Evolutionary conservation across 1,140 invertebrate species (phyloP).

Genomic region (Stegodyphus dumicola): DNA sequence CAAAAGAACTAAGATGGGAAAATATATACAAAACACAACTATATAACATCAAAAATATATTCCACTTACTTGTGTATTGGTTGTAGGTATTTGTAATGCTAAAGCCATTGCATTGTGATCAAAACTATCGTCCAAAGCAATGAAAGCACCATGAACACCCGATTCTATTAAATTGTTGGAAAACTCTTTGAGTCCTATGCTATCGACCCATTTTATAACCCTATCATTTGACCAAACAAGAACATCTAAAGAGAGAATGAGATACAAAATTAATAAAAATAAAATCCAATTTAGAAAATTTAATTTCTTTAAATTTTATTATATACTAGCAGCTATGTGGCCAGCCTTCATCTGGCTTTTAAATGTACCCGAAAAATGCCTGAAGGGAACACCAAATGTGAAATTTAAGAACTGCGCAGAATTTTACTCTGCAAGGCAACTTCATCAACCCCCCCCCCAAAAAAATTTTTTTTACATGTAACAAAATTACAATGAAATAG

Average conservation of each 20-base stretch:
- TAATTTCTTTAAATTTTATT: not conserved
- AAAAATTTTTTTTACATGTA: too few relatives aligned
- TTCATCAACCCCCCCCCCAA: too few relatives aligned
- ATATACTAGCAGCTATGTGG: too few relatives aligned
- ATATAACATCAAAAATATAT: too few relatives aligned
- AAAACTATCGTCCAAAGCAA: conserved; percentile 97
- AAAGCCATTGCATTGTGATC: conserved; percentile 95
- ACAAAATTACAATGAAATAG: too few relatives aligned
- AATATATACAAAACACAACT: too few relatives aligned
- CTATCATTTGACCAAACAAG: conserved; percentile 99
- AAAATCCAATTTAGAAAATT: not conserved
- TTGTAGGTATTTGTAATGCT: conserved; percentile 96
- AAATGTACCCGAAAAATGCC: too few relatives aligned
- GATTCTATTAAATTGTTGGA: conserved; percentile 95
- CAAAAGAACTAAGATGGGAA: too few relatives aligned
- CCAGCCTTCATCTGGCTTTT: too few relatives aligned
- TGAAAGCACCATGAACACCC: conserved; percentile 96
- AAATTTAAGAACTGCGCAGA: too few relatives aligned
- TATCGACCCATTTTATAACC: conserved; percentile 94
- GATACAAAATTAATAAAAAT: not conserved
- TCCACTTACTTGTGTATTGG: conserved; percentile 76
- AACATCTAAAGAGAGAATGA: conserved; percentile 77
- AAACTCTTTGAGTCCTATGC: conserved; percentile 97
- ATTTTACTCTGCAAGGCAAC: too few relatives aligned
- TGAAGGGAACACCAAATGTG: too few relatives aligned